A percentile compares a stretch with the other conserved stretches of the same genome.
Evolutionary conservation across 2,797 vertebrate genomes (phyloP).

Genomic region (Gymnopithys bicolor): DNA sequence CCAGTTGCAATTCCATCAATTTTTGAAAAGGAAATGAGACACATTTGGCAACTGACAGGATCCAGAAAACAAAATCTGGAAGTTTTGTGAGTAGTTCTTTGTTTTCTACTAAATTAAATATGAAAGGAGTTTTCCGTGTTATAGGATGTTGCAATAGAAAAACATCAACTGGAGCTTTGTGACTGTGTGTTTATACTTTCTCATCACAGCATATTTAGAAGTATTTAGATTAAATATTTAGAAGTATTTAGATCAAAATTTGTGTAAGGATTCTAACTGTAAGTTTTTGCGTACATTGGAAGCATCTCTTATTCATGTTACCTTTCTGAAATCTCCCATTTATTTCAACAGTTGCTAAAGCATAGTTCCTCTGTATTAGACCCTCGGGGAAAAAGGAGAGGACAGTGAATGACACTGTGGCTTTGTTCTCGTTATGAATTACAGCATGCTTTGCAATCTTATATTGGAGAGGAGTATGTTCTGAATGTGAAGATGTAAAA

Average conservation of each 20-base stretch:
- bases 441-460: not conserved
- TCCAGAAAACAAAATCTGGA: accelerated
- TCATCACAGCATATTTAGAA: not conserved
- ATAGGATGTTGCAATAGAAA: not conserved
- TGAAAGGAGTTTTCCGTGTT: not conserved
- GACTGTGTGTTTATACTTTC: not conserved
- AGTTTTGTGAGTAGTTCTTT: not conserved
- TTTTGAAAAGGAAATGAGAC: not conserved
- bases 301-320: not conserved
- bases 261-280: not conserved
- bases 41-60: not conserved
- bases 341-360: not conserved
- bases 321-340: not conserved
- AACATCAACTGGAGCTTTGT: not conserved
- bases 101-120: not conserved
- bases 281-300: not conserved
- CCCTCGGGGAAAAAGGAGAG: not conserved
- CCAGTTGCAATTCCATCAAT: not conserved
- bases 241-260: not conserved
- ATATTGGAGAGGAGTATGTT: not conserved
- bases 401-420: not conserved
- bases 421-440: not conserved
- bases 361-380: not conserved
- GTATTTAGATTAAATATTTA: not conserved
- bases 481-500: not conserved